Conservation (phyloP, 2,797 vertebrate genomes). For the Limosa lapponica region DNA sequence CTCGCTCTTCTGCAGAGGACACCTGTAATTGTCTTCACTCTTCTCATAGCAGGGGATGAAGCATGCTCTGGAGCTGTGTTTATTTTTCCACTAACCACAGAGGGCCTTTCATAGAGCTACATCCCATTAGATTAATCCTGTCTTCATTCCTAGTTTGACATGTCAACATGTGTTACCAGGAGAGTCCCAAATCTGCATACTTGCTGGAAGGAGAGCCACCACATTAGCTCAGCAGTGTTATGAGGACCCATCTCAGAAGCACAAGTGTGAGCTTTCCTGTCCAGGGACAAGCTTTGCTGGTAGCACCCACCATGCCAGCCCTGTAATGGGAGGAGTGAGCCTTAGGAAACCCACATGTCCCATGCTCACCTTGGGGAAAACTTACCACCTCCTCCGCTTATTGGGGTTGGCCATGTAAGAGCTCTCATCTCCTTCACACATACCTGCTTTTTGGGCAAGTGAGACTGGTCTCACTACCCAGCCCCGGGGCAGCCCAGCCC, state of each 20-base stretch:
- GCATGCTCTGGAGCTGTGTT: neutral
- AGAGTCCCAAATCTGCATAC: neutral
- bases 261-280: neutral
- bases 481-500: neutral
- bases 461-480: rapidly evolving
- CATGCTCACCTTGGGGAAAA: rapidly evolving
- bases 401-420: neutral
- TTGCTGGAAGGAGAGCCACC: neutral
- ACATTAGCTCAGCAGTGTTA: rapidly evolving
- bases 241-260: neutral
- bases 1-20: rapidly evolving
- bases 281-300: neutral
- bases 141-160: neutral
- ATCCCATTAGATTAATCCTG: neutral
- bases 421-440: rapidly evolving
- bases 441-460: neutral
- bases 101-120: neutral
- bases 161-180: neutral
- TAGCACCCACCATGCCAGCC: neutral
- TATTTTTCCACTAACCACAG: neutral
- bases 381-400: neutral
- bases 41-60: neutral
- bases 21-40: neutral
- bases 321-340: neutral
- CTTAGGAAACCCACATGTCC: neutral